A percentile compares a stretch with the other conserved stretches of the same genome.
Evolutionary conservation across 2,888 invertebrate species (phyloP).

Genomic region (Sarcophaga caerulescens): DNA sequence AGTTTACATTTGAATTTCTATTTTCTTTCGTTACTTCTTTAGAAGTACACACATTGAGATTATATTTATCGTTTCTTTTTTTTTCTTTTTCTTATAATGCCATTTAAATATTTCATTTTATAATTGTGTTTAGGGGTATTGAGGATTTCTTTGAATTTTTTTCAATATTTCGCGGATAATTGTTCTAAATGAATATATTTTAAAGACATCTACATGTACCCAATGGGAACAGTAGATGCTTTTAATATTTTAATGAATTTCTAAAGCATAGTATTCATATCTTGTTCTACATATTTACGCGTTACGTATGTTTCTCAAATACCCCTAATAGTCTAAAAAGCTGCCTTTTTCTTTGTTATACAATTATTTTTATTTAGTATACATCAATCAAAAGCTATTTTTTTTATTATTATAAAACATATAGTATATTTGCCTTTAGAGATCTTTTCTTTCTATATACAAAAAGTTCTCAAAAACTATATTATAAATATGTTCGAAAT

Average conservation of each 20-base stretch:
- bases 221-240: too few species aligned
- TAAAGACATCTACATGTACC: too few species aligned
- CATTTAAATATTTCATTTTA: too few species aligned
- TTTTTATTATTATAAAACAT: neutral
- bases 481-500: constrained; percentile 1
- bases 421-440: constrained; percentile 24
- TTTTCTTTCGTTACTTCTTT: neutral
- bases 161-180: too few species aligned
- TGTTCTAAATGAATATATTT: too few species aligned
- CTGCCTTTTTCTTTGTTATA: neutral
- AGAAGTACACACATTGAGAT: neutral
- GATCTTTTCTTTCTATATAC: constrained; percentile 31
- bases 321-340: neutral
- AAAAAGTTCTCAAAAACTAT: constrained; percentile 54
- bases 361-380: too few species aligned
- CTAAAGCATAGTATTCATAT: too few species aligned
- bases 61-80: neutral
- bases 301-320: too few species aligned
- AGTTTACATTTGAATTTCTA: neutral
- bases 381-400: neutral
- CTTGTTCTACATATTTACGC: too few species aligned
- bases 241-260: too few species aligned
- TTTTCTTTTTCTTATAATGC: neutral
- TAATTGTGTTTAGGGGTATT: too few species aligned
- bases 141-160: too few species aligned